phyloP scores from a whole-genome alignment of 2,113 vertebrate species.

The Callaeas wilsoni region DNA sequence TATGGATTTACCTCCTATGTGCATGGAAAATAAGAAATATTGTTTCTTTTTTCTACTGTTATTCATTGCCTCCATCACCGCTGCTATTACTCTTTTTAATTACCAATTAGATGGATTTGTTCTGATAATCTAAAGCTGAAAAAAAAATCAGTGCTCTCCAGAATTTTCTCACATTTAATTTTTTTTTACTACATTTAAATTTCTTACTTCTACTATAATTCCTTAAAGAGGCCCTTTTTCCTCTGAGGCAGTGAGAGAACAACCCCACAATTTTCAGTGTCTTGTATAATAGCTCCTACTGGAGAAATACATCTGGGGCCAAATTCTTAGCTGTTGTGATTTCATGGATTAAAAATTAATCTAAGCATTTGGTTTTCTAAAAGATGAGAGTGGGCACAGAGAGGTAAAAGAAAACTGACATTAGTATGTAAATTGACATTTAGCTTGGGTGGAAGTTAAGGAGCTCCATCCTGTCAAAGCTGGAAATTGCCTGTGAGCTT shows the following conservation, averaged over 20 bases:
- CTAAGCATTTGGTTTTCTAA: not conserved
- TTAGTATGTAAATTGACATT: slow-evolving; percentile 30
- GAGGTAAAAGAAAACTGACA: slow-evolving; percentile 3
- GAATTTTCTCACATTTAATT: not conserved
- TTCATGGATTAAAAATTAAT: slow-evolving; percentile 4
- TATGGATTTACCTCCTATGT: not conserved
- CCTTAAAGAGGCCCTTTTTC: not conserved
- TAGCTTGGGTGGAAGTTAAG: slow-evolving; percentile 24
- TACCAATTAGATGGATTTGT: not conserved
- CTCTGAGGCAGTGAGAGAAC: not conserved
- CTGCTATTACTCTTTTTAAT: not conserved
- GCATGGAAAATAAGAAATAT: not conserved
- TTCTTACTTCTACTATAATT: not conserved
- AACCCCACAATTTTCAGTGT: not conserved
- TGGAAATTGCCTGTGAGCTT: not conserved
- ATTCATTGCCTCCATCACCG: not conserved
- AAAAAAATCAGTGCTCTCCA: not conserved
- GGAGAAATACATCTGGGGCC: not conserved
- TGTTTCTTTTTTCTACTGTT: not conserved
- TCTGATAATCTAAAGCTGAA: not conserved
- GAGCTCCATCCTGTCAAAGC: slow-evolving; percentile 16
- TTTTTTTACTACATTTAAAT: not conserved
- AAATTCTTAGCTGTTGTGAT: not conserved
- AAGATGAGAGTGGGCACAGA: not conserved
- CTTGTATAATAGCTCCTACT: not conserved